phyloP scores from a whole-genome alignment of 2,113 vertebrate genomes.

The Oncorhynchus gorbuscha region DNA sequence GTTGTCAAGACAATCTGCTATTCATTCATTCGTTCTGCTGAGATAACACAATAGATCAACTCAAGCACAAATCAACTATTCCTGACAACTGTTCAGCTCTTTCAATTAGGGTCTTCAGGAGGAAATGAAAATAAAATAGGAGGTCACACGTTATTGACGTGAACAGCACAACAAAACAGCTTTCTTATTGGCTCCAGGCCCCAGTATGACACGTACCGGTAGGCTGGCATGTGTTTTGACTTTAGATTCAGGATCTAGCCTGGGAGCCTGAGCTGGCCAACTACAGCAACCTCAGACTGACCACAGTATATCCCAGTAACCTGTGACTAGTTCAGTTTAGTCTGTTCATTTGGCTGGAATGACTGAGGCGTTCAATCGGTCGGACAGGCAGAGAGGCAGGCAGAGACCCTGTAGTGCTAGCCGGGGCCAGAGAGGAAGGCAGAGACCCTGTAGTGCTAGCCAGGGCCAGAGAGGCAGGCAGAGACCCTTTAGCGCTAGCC shows the following conservation, averaged over 20 bases:
- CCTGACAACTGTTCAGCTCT: constrained; percentile 31
- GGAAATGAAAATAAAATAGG: constrained; percentile 64
- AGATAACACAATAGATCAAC: constrained; percentile 35
- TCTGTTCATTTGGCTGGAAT: constrained; percentile 56
- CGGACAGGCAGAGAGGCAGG: constrained; percentile 18
- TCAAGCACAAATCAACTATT: constrained; percentile 22
- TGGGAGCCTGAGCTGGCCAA: not conserved
- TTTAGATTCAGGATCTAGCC: constrained; percentile 56
- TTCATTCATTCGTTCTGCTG: constrained; percentile 4
- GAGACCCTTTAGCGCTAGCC: too few species aligned
- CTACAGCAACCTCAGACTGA: not conserved
- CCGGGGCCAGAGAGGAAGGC: too few species aligned
- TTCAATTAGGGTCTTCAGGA: constrained; percentile 22
- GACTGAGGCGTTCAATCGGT: constrained; percentile 49
- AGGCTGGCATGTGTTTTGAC: constrained; percentile 57
- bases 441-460: too few species aligned
- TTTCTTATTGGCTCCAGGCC: constrained; percentile 58
- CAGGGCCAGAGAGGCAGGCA: too few species aligned
- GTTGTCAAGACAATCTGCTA: constrained; percentile 12
- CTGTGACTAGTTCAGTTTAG: constrained; percentile 52
- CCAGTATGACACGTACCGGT: constrained; percentile 13
- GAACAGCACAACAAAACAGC: constrained; percentile 31
- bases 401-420: constrained; percentile 19
- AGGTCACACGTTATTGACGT: constrained; percentile 55
- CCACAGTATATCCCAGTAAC: constrained; percentile 36